These are phyloP conservation scores for Colletes latitarsis DNA, from an alignment of 1,140 invertebrate genomes.

Conservation along the genomic window DNA sequence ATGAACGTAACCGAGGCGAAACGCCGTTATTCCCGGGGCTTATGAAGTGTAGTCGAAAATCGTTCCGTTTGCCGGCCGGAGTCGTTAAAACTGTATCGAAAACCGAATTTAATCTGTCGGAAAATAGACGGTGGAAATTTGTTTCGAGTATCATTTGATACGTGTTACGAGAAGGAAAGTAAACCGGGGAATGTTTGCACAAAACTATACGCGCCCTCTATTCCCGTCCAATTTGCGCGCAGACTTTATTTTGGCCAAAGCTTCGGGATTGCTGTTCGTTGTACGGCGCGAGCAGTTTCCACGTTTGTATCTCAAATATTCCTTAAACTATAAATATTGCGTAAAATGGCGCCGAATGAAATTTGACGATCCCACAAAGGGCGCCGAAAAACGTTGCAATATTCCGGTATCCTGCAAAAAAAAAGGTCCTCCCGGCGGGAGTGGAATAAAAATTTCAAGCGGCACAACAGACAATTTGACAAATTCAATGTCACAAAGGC, in stretches of 20 bases:
- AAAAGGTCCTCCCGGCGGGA: too few species aligned
- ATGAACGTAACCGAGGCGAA: neutral
- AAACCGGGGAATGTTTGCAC: conserved; percentile 36
- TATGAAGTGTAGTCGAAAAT: conserved; percentile 3
- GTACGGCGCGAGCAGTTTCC: conserved; percentile 2
- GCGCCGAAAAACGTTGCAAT: neutral
- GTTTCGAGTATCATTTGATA: conserved; percentile 44
- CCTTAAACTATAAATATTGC: conserved; percentile 9
- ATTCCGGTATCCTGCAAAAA: neutral
- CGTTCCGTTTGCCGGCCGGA: conserved; percentile 19
- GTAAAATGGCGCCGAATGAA: neutral
- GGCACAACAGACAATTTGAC: too few species aligned
- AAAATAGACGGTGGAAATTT: conserved; percentile 45
- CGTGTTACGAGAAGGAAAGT: conserved; percentile 26
- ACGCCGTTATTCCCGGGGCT: neutral
- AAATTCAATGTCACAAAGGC: too few species aligned
- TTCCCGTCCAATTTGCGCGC: conserved; percentile 40
- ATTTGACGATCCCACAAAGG: neutral
- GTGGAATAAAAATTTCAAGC: too few species aligned
- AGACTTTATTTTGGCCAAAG: conserved; percentile 48
- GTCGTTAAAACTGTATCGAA: conserved; percentile 42
- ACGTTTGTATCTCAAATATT: conserved; percentile 28
- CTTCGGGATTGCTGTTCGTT: conserved; percentile 35
- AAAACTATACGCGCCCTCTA: conserved; percentile 34
- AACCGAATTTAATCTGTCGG: conserved; percentile 43